phyloP scores from a whole-genome alignment of 2,113 vertebrate species.

The Catharus minimus region DNA sequence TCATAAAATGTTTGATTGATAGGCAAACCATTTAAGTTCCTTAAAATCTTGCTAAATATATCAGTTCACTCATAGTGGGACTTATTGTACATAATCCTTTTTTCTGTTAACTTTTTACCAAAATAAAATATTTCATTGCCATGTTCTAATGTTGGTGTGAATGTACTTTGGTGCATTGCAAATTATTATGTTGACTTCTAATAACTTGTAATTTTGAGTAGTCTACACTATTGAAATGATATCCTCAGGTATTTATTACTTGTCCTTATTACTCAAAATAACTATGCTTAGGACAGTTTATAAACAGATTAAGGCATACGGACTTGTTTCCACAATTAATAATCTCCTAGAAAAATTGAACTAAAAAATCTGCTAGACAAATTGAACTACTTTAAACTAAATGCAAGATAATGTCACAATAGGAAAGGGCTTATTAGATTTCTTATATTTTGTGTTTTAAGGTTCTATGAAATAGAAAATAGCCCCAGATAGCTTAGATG shows the following conservation, averaged over 20 bases:
- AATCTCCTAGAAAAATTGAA: neutral
- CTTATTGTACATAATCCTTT: neutral
- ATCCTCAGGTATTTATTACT: neutral
- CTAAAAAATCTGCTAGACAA: neutral
- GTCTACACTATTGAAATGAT: neutral
- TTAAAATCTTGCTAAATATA: neutral
- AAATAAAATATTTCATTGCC: neutral
- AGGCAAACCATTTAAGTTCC: neutral
- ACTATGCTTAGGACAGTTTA: slow-evolving; percentile 16
- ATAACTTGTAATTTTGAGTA: neutral
- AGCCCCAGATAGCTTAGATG: neutral
- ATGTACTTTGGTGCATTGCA: neutral
- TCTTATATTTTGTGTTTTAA: neutral
- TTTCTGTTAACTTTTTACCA: neutral
- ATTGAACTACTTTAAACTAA: neutral
- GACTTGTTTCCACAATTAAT: neutral
- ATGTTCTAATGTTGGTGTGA: neutral
- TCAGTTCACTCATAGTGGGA: neutral
- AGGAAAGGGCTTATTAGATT: neutral
- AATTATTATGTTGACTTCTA: neutral
- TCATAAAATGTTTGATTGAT: neutral
- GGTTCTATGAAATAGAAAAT: neutral
- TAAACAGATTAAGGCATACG: neutral
- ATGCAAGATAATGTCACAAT: neutral
- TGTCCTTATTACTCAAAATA: neutral